These are phyloP conservation scores for Aotus griseimembra DNA, from an alignment of 2,797 vertebrate species.

Conservation along the genomic window DNA sequence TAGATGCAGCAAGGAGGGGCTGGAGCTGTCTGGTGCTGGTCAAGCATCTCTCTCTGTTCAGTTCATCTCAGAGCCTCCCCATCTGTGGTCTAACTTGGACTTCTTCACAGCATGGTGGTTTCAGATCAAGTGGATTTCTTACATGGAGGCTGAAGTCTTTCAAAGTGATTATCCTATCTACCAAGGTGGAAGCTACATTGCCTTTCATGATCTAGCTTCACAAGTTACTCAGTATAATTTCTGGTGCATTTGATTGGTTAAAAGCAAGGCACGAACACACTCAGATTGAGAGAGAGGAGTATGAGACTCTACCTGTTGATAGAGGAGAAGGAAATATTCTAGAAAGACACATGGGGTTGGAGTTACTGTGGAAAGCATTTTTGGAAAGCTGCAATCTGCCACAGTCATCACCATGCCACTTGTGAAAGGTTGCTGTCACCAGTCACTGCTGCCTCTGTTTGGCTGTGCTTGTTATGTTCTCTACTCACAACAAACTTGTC, in stretches of 20 bases:
- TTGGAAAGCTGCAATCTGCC: background rate
- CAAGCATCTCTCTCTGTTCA: background rate
- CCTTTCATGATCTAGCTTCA: background rate
- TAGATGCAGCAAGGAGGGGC: background rate
- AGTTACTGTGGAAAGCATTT: background rate
- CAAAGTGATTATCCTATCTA: background rate
- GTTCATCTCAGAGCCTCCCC: background rate
- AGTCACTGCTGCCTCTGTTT: background rate
- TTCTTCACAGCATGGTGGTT: background rate
- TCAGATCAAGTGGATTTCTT: background rate
- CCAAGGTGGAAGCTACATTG: background rate
- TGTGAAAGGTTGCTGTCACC: background rate
- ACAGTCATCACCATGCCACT: no score
- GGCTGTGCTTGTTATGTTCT: background rate
- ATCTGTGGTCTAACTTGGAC: background rate
- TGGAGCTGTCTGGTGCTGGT: background rate
- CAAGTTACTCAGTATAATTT: background rate
- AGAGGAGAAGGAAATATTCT: background rate
- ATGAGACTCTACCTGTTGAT: background rate
- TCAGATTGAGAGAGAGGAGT: background rate
- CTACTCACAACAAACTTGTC: background rate
- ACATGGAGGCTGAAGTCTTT: background rate
- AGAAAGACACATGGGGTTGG: background rate
- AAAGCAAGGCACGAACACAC: background rate
- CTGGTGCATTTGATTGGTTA: background rate